Evolutionary conservation across 2,113 vertebrate genomes (phyloP).

Genomic region (Casuarius casuarius): DNA sequence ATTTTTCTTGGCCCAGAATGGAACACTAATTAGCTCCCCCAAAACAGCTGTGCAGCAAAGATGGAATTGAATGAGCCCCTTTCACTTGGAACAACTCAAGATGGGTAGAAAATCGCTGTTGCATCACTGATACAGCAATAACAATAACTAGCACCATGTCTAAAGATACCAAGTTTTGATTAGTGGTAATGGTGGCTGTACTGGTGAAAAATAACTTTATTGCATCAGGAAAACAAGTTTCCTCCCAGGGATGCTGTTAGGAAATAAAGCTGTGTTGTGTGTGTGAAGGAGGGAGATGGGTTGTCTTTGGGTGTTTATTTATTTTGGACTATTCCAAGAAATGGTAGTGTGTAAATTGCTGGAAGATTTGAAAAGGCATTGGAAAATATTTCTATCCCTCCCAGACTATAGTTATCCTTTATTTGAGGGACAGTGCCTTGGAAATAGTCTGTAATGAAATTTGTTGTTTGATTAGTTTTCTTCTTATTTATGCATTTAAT

Average conservation of each 20-base stretch:
- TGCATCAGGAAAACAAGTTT: background rate
- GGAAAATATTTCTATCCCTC: conserved; percentile 6
- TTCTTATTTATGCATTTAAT: conserved; percentile 56
- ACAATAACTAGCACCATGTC: conserved; percentile 7
- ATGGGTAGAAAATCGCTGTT: conserved; percentile 43
- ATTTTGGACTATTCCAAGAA: background rate
- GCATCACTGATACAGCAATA: conserved; percentile 36
- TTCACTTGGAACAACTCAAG: conserved; percentile 27
- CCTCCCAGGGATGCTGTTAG: background rate
- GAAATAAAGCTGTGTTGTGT: background rate
- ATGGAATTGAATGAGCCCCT: conserved; percentile 20
- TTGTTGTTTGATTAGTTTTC: conserved; percentile 46
- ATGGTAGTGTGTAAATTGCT: background rate
- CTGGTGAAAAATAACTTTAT: background rate
- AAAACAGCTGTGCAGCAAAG: conserved; percentile 44
- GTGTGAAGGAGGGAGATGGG: background rate
- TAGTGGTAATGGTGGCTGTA: background rate
- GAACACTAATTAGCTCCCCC: conserved; percentile 44
- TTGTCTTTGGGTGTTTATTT: background rate
- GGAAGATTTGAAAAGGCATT: background rate
- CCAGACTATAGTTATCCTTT: conserved; percentile 41
- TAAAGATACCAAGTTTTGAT: background rate
- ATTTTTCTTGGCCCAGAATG: conserved; percentile 56
- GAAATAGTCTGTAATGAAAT: conserved; percentile 35
- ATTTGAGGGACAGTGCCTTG: conserved; percentile 30